Conservation (phyloP, 2,113 vertebrate species). For the Narcine bancroftii region DNA sequence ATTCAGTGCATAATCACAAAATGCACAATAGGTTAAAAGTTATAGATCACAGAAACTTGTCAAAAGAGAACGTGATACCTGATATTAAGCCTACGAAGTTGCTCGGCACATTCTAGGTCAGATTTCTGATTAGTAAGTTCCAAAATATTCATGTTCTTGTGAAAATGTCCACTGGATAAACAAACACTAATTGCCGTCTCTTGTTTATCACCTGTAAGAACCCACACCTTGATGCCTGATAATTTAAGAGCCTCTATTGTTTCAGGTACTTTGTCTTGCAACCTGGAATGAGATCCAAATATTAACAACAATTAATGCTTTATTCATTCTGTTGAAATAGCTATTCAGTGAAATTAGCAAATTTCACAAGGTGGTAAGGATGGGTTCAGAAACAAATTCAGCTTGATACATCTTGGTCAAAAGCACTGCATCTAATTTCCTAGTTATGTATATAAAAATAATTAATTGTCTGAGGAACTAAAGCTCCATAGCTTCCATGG, state of each 20-base stretch:
- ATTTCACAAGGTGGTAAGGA: neutral
- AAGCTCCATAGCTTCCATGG: neutral
- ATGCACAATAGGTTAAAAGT: neutral
- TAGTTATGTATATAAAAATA: neutral
- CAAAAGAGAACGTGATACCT: slow-evolving; percentile 56
- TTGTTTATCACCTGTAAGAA: slow-evolving; percentile 90
- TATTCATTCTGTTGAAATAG: neutral
- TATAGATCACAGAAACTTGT: neutral
- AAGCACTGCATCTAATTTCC: neutral
- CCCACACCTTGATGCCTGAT: slow-evolving; percentile 96
- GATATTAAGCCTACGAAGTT: slow-evolving; percentile 72
- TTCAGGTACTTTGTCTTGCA: slow-evolving; percentile 93
- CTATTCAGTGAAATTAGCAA: neutral
- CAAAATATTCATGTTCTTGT: slow-evolving; percentile 89
- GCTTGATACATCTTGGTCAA: neutral
- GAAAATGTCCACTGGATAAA: slow-evolving; percentile 89
- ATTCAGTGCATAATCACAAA: neutral
- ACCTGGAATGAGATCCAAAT: slow-evolving; percentile 55
- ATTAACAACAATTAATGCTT: neutral
- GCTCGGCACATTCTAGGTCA: slow-evolving; percentile 82
- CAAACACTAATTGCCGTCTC: slow-evolving; percentile 95
- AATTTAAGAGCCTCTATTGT: slow-evolving; percentile 86
- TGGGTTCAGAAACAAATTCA: neutral
- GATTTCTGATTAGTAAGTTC: slow-evolving; percentile 84
- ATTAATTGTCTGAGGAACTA: neutral